Conservation (phyloP, 1,140 invertebrate genomes). For the Platyscapa corneri region DNA sequence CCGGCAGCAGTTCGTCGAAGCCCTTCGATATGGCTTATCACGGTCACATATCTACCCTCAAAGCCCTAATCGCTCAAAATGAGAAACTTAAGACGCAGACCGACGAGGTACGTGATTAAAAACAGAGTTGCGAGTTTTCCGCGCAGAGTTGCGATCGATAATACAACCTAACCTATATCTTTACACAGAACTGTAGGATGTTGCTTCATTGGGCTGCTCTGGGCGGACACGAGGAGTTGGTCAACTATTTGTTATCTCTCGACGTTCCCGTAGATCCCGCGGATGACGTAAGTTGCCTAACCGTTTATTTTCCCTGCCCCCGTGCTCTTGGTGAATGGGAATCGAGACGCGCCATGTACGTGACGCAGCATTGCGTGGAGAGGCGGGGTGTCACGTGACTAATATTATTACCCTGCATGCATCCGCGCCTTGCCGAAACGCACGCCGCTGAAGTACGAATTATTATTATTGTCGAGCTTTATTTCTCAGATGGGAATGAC, state of each 20-base stretch:
- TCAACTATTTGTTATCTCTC: slow-evolving; percentile 78
- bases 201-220: slow-evolving; percentile 83
- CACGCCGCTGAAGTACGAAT: background rate
- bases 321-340: background rate
- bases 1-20: slow-evolving; percentile 43
- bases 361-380: slow-evolving; percentile 15
- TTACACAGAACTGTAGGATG: slow-evolving; percentile 74
- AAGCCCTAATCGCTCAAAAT: slow-evolving; percentile 60
- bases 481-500: slow-evolving; percentile 80
- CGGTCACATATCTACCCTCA: slow-evolving; percentile 63
- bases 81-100: slow-evolving; percentile 59
- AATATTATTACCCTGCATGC: background rate
- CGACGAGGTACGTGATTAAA: slow-evolving; percentile 61
- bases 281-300: slow-evolving; percentile 77
- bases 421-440: too few species aligned
- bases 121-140: background rate
- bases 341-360: background rate
- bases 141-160: background rate
- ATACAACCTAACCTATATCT: slow-evolving; percentile 31
- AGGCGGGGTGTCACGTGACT: background rate
- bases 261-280: slow-evolving; percentile 76
- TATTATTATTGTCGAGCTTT: background rate
- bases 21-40: slow-evolving; percentile 67
- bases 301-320: background rate
- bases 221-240: slow-evolving; percentile 80